Conservation (phyloP, 2,113 vertebrate genomes). For the Phalacrocorax brasilianus region DNA sequence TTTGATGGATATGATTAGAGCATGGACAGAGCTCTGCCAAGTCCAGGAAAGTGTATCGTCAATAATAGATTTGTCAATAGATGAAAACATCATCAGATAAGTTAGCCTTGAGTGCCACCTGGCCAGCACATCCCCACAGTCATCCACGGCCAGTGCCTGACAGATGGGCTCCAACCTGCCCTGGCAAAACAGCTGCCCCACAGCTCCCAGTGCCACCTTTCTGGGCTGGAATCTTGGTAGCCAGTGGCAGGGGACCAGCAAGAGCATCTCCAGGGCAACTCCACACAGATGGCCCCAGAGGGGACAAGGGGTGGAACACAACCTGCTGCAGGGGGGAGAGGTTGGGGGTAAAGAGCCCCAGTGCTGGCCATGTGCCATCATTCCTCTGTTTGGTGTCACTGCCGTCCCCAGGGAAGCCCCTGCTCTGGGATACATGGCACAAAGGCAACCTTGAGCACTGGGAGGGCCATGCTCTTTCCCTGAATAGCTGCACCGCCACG, state of each 20-base stretch:
- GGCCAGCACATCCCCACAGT: background rate
- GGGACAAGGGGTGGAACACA: background rate
- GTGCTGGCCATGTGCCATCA: background rate
- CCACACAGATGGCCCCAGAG: background rate
- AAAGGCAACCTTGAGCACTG: conserved; percentile 21
- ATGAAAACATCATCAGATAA: conserved; percentile 47
- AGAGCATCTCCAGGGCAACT: background rate
- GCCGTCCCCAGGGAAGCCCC: background rate
- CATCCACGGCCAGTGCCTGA: fast-evolving
- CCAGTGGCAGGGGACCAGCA: background rate
- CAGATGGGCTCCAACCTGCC: background rate
- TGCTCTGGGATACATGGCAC: background rate
- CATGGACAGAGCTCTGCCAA: conserved; percentile 24
- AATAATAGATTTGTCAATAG: conserved; percentile 56
- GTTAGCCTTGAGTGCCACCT: conserved; percentile 43
- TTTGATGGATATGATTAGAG: conserved; percentile 6
- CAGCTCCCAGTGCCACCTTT: background rate
- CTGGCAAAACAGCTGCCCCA: background rate
- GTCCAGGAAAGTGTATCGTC: conserved; percentile 21
- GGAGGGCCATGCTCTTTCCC: background rate
- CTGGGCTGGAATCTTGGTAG: background rate
- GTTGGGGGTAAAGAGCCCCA: background rate
- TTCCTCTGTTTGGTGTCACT: conserved; percentile 1
- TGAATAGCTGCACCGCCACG: background rate
- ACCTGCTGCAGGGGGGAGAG: background rate